Base-by-base conservation (phyloP, 1,140 invertebrate species). In the Drosophila yakuba region DNA sequence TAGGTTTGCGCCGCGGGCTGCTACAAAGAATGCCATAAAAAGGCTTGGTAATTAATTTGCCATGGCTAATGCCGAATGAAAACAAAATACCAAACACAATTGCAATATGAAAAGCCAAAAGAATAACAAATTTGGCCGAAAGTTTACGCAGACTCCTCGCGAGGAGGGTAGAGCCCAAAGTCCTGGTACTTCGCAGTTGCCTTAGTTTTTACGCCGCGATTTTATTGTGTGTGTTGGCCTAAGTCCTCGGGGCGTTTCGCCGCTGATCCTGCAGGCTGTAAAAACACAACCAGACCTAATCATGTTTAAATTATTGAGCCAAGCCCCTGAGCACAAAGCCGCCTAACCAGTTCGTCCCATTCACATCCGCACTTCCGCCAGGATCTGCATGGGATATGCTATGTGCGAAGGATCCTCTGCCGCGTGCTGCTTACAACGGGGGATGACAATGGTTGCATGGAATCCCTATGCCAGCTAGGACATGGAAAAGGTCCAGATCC, bases 251-350 rank as follows among this genome's bases (percentile, higher is more conserved):
- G 80, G 74, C 75, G 45, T 41, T 81, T 55, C 67, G 39, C 41
- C 62, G 63, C 43, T 71, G 64, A 71, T 73, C 59, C 60, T 43
- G 68, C 74, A 91, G 82, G 90, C 90, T 91, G 90, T 90, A 83
- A 91, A 91, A 91, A 91, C 90, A 91, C 75, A 82, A 80, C 76
- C 84, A 80, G 72, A 81, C 88, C 88, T 91, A 91, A 91, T 91
- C 90, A 91, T 91, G 90, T 91, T 91, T 91, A 91, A 91, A 91
- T 91, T 91, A 91, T 91, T 91, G 90, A 74, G 80, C 74, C 67
- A 51, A 62, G 61, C 77, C 86, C 55, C 57, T 41, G 54, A 36
- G 47, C 73, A 83, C 71, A 80, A 79, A 84, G 78, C 66, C 67
- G 71, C 57, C 74, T 66, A 91, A 91, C 89, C 84, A 91, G 89